A percentile compares a stretch with the other conserved stretches of the same genome.
These are phyloP conservation scores for Parthenolecanium corni DNA, from an alignment of 2,888 invertebrate genomes.

Conservation along the genomic window DNA sequence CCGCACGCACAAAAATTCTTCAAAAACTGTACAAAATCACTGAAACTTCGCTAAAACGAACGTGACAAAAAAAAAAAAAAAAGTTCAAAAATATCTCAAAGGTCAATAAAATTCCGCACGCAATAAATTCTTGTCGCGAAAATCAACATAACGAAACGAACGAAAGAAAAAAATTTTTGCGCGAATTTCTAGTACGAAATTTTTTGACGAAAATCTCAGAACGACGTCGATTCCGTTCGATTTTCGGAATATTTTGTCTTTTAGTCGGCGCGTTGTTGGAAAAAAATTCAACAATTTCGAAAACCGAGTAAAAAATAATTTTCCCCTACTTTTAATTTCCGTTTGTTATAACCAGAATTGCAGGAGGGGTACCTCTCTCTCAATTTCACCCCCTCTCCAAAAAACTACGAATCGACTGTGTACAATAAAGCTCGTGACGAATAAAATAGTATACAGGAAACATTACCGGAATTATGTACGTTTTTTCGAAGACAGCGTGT, in stretches of 20 bases:
- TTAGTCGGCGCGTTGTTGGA: slow-evolving; percentile 10
- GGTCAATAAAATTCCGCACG: no score
- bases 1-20: no score
- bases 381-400: slow-evolving; percentile 15
- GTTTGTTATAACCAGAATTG: slow-evolving; percentile 14
- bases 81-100: no score
- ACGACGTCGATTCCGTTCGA: slow-evolving; percentile 13
- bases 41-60: no score
- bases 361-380: slow-evolving; percentile 23
- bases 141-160: no score
- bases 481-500: no score
- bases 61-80: no score
- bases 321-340: slow-evolving; percentile 26
- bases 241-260: slow-evolving; percentile 22
- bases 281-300: slow-evolving; percentile 26
- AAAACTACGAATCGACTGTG: slow-evolving; percentile 1
- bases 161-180: no score
- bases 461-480: slow-evolving; percentile 24
- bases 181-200: no score
- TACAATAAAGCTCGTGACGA: slow-evolving; percentile 28
- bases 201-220: neutral
- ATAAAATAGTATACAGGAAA: slow-evolving; percentile 25
- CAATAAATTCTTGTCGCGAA: no score
- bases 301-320: slow-evolving; percentile 22
- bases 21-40: no score